Percentiles rank a stretch among this genome's conserved stretches.
Evolutionary conservation across 2,888 invertebrate species (phyloP).

Genomic region (Drosophila buzzatii): DNA sequence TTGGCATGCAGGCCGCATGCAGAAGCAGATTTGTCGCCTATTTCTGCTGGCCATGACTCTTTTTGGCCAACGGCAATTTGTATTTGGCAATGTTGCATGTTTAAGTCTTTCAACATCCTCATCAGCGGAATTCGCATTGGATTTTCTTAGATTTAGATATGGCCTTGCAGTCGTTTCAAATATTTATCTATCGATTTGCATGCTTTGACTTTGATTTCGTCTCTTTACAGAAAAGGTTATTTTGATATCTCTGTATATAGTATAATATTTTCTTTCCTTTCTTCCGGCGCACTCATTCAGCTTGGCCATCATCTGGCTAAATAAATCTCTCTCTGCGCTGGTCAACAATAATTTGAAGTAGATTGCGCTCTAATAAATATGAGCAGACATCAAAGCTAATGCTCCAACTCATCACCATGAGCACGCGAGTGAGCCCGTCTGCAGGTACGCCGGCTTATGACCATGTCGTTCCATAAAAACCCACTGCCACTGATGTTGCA

Average conservation of each 20-base stretch:
- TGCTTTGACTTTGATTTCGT: constrained; percentile 9
- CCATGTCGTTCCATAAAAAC: constrained; percentile 18
- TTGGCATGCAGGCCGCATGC: constrained; percentile 56
- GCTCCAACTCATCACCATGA: constrained; percentile 83
- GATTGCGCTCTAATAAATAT: constrained; percentile 83
- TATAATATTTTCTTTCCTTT: not conserved
- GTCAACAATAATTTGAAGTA: constrained; percentile 64
- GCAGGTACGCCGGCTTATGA: constrained; percentile 40
- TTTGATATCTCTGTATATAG: not conserved
- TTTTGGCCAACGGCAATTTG: constrained; percentile 73
- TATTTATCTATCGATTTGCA: constrained; percentile 37
- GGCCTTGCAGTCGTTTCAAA: constrained; percentile 33
- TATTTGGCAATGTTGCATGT: constrained; percentile 72
- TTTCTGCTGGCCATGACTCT: constrained; percentile 55
- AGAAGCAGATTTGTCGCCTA: constrained; percentile 75
- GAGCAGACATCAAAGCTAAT: constrained; percentile 82
- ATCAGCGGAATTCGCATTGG: constrained; percentile 47
- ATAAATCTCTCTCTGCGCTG: constrained; percentile 30
- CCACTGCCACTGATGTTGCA: constrained; percentile 14
- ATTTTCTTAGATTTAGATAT: constrained; percentile 38
- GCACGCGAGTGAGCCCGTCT: constrained; percentile 64
- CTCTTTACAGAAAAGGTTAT: not conserved
- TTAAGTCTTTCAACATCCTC: constrained; percentile 69
- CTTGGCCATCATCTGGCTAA: constrained; percentile 8
- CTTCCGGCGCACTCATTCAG: not conserved